Base-by-base conservation (phyloP, 1,140 invertebrate species). In the Hylaeus anthracinus region DNA sequence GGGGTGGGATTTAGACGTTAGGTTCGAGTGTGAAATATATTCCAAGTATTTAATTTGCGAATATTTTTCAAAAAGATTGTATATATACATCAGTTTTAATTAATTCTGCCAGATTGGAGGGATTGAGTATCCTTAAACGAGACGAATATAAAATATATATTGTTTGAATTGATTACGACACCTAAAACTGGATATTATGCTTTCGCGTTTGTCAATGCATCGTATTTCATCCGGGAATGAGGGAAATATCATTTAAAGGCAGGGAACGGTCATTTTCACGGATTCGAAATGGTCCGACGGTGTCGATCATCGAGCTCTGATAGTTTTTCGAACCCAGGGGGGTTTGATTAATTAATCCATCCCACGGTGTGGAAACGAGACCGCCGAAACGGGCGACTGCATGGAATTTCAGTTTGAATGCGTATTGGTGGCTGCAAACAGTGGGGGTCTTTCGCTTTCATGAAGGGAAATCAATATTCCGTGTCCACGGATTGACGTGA, bases 321-420 rank as follows among this genome's bases (percentile, higher is more conserved):
- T 82, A 86, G 87, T 89, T 89, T 90, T 90, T 87, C 82, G 84
- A 77, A 86, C 72, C 76, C 75, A 71, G 66, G 77, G 43, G 56
- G 83, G 72, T 90, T 90, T 90, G 87, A 91, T 90, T 90, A 90
- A 91, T 90, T 90, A 88, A 90, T 85, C 82, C 83, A 87, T 85
- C 87, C 87, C 88, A 76, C 87, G 84, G 87, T 87, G 86, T 88
- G 82, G 85, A 65, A 84, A 88, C 86, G 88, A 89, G 84, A 80
- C 72, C 83, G 82, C 66, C 79, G 86, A 87, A 89, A 73, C 82
- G 70, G 15, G 76, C 73, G 76, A 81, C 73, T 83, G 83, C 85
- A 81, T 87, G 88, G 90, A 90, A 91, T 90, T 90, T 87, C 79
- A 81, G 87, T 91, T 90, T 88, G 84, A 91, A 91, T 90, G 88